phyloP scores from a whole-genome alignment of 1,140 invertebrate species.

The Hyles euphorbiae region DNA sequence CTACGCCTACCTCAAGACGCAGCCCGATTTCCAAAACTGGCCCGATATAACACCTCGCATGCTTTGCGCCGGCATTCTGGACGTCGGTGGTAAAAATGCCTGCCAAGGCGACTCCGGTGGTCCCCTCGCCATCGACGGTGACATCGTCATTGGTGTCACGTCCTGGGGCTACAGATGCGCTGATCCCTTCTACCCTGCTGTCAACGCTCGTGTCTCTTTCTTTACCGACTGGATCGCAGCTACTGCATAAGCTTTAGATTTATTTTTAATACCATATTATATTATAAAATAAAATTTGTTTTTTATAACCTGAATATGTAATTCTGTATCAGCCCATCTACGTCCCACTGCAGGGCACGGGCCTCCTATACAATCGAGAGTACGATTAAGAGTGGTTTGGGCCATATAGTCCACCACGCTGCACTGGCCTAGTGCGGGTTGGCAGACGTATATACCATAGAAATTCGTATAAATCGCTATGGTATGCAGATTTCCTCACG shows the following conservation, averaged over 20 bases:
- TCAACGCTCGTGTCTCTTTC: conserved; percentile 81
- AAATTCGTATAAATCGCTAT: too few relatives aligned
- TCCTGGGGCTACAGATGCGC: conserved; percentile 86
- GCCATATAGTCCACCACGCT: too few relatives aligned
- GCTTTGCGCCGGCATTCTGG: conserved; percentile 47
- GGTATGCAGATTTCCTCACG: too few relatives aligned
- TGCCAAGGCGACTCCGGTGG: conserved; percentile 79
- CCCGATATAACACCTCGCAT: conserved; percentile 46
- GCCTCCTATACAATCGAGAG: too few relatives aligned
- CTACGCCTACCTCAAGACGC: conserved; percentile 40
- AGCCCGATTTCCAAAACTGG: conserved; percentile 22
- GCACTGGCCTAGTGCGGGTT: too few relatives aligned
- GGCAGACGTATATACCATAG: too few relatives aligned
- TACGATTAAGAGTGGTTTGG: too few relatives aligned
- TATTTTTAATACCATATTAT: too few relatives aligned
- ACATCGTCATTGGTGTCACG: conserved; percentile 79
- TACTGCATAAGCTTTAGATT: conserved; percentile 13
- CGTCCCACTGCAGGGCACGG: too few relatives aligned
- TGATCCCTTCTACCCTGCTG: conserved; percentile 79
- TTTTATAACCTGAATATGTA: too few relatives aligned
- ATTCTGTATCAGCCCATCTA: too few relatives aligned
- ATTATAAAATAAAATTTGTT: too few relatives aligned
- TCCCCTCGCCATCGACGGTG: conserved; percentile 71
- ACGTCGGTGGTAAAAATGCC: conserved; percentile 49
- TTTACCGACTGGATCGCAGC: conserved; percentile 79